Evolutionary conservation across 2,888 invertebrate genomes (phyloP), one percentile per base, ranked within the genome.

Genomic region (Apomyelois bistriatella): DNA sequence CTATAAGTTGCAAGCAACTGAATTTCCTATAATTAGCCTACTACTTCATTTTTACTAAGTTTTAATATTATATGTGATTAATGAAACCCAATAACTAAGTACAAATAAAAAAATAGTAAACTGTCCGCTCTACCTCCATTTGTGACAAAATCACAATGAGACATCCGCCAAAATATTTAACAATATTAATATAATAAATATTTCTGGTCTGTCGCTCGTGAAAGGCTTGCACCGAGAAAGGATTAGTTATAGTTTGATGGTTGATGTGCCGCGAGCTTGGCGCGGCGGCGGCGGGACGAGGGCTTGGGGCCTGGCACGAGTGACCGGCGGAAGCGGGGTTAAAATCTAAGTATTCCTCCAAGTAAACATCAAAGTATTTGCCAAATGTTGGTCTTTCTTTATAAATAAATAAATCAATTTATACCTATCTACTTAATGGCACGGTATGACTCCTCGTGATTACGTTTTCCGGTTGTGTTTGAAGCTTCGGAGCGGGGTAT

Each of bases 221-320:
- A 88, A 88, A 84, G 85, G 83, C 74, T 82, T 80, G 76, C 64
- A 66, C 64, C 68, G 70, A 79, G 75, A 85, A 88, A 88, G 88
- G 88, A 89, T 89, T 88, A 50, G 69, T 66, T 7, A 75, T 73
- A 76, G 77, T 74, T 79, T 74, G 65, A 78, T 72, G 77, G 74
- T 79, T 74, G 76, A 76, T 77, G 75, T 74, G 69, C 65, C 59
- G 42, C 61, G 61, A 64, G 60, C 10, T n/a, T n/a, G n/a, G n/a
- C 69, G 70, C 73, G 67, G 55, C 63, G 59, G 59, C 56, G 61
- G 41, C 37, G 36, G 1, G 15, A 22, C n/a, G n/a, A 83, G 82
- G 79, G 78, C 61, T 65, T 22, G 22, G 3, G 57, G 48, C 53
- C 56, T 65, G 74, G 63, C 42, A 15, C 70, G 74, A 79, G 72